phyloP scores from a whole-genome alignment of 2,113 vertebrate genomes.

The Mesocricetus auratus region DNA sequence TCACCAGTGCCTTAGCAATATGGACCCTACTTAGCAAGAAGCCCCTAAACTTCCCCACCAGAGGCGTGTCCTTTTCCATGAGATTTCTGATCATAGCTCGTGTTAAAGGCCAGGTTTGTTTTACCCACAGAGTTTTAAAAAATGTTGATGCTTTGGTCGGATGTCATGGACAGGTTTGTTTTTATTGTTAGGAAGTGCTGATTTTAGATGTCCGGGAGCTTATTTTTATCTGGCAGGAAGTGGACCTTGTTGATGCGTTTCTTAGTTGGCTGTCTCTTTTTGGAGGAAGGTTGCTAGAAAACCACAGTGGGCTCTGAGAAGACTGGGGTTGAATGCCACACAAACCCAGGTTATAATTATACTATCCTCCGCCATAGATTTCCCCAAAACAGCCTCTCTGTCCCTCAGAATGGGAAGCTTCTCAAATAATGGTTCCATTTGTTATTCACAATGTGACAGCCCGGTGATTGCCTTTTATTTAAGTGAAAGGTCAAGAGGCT shows the following conservation, averaged over 20 bases:
- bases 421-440: not conserved
- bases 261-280: not conserved
- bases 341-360: conserved; percentile 15
- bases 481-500: conserved; percentile 15
- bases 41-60: not conserved
- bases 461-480: not conserved
- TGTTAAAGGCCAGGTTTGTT: conserved; percentile 10
- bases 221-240: conserved; percentile 51
- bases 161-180: not conserved
- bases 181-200: conserved; percentile 6
- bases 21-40: not conserved
- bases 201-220: conserved; percentile 9
- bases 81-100: not conserved
- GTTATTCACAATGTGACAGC: not conserved
- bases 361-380: not conserved
- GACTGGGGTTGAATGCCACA: not conserved
- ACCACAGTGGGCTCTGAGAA: conserved; percentile 12
- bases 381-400: conserved; percentile 2
- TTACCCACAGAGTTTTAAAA: not conserved
- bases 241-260: not conserved
- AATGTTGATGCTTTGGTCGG: not conserved
- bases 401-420: not conserved
- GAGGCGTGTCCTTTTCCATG: not conserved
- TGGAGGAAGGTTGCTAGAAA: conserved; percentile 30
- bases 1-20: no score